Conservation (phyloP, 1,140 invertebrate genomes). For the Pseudachorutes palmiensis region DNA sequence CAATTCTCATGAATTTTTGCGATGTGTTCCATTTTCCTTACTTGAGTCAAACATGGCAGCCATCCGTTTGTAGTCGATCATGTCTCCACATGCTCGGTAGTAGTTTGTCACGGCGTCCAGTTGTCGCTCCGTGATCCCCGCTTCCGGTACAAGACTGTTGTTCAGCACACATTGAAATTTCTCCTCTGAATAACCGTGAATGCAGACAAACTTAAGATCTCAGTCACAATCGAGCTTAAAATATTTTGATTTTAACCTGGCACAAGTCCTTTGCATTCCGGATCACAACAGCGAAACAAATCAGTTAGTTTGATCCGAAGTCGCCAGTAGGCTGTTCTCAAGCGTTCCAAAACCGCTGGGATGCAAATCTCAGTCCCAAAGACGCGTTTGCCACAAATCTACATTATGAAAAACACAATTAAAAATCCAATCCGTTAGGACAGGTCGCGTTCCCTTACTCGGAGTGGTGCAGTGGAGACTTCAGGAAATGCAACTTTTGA, state of each 20-base stretch:
- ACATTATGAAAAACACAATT: not conserved
- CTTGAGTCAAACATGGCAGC: conserved; percentile 37
- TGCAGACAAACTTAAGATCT: not conserved
- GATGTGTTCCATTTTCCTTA: conserved; percentile 3
- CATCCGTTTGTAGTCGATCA: conserved; percentile 35
- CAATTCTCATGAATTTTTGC: not conserved
- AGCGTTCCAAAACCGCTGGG: conserved; percentile 32
- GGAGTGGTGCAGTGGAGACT: conserved; percentile 20
- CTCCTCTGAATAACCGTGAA: conserved; percentile 22
- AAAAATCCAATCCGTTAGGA: no score
- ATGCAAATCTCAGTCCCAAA: conserved; percentile 35
- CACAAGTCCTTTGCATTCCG: conserved; percentile 28
- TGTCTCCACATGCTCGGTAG: conserved; percentile 33
- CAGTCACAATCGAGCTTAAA: no score
- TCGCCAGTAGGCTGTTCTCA: conserved; percentile 33
- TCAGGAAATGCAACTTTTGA: conserved; percentile 30
- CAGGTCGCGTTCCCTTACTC: conserved; percentile 22
- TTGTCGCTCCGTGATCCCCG: conserved; percentile 31
- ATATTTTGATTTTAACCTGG: conserved; percentile 20
- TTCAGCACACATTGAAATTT: conserved; percentile 34
- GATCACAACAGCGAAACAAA: conserved; percentile 34
- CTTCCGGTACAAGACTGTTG: conserved; percentile 32
- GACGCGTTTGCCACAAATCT: conserved; percentile 34
- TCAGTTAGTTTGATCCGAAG: conserved; percentile 33
- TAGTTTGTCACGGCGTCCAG: conserved; percentile 37